Conservation (phyloP, 2,888 invertebrate genomes). For the Sceliomorpha sp. region DNA sequence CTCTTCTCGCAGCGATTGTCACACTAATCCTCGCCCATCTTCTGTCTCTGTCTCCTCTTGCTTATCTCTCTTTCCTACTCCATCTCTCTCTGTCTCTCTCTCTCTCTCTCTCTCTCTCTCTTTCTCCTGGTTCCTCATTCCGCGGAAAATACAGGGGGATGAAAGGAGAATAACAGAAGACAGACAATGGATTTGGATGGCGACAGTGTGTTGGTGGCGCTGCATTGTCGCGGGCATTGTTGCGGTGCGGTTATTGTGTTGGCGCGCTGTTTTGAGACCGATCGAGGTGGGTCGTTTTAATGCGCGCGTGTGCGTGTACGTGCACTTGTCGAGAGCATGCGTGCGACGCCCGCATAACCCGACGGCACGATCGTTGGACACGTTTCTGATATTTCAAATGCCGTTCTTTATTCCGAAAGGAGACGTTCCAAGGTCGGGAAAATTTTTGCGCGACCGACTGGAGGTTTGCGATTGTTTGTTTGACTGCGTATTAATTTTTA, state of each 20-base stretch:
- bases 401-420: conserved; percentile 53
- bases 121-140: conserved; percentile 20
- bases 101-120: conserved; percentile 24
- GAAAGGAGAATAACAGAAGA: conserved; percentile 70
- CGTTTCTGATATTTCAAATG: conserved; percentile 68
- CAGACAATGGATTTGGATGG: conserved; percentile 75
- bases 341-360: conserved; percentile 51
- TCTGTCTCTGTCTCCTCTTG: conserved; percentile 29
- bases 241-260: conserved; percentile 74
- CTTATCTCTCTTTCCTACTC: conserved; percentile 29
- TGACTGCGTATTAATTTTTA: too few species aligned
- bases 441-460: too few species aligned
- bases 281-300: conserved; percentile 69
- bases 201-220: conserved; percentile 68
- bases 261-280: conserved; percentile 75
- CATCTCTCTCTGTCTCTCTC: conserved; percentile 12
- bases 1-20: conserved; percentile 48
- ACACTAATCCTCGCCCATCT: conserved; percentile 56
- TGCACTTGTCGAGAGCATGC: conserved; percentile 30
- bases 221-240: conserved; percentile 68
- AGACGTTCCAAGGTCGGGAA: conserved; percentile 31
- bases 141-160: conserved; percentile 38
- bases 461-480: too few species aligned
- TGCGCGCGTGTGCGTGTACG: conserved; percentile 60
- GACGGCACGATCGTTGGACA: conserved; percentile 67